phyloP scores from a whole-genome alignment of 2,113 vertebrate species.

The Catagonus wagneri region DNA sequence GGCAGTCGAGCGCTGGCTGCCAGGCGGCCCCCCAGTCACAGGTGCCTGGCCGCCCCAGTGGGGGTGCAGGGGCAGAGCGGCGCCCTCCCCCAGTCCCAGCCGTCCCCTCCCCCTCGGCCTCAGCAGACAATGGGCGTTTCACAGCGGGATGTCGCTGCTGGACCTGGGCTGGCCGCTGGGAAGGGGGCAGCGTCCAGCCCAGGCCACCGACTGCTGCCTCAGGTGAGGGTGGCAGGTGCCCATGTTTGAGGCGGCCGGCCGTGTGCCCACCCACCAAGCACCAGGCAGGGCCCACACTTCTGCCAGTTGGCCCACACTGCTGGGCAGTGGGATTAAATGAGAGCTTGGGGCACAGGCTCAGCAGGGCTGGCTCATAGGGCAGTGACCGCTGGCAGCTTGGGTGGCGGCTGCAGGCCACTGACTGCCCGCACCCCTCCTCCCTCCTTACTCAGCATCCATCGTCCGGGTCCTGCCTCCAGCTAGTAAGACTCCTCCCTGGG shows the following conservation, averaged over 20 bases:
- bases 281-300: not conserved
- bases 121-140: slow-evolving; percentile 12
- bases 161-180: not conserved
- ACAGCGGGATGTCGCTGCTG: not conserved
- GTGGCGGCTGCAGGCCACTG: not conserved
- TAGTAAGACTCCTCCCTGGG: not conserved
- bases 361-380: not conserved
- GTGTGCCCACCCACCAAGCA: not conserved
- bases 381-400: too few species aligned
- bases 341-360: not conserved
- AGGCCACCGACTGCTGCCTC: not conserved
- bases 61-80: not conserved
- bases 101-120: not conserved
- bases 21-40: not conserved
- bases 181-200: not conserved
- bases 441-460: not conserved
- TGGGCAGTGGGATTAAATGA: not conserved
- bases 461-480: not conserved
- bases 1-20: not conserved
- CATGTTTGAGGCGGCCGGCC: not conserved
- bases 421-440: not conserved
- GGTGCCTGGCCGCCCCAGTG: not conserved
- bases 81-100: not conserved
- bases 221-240: not conserved
- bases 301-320: not conserved